phyloP scores from a whole-genome alignment of 2,113 vertebrate species.

The Bubo blakistoni region DNA sequence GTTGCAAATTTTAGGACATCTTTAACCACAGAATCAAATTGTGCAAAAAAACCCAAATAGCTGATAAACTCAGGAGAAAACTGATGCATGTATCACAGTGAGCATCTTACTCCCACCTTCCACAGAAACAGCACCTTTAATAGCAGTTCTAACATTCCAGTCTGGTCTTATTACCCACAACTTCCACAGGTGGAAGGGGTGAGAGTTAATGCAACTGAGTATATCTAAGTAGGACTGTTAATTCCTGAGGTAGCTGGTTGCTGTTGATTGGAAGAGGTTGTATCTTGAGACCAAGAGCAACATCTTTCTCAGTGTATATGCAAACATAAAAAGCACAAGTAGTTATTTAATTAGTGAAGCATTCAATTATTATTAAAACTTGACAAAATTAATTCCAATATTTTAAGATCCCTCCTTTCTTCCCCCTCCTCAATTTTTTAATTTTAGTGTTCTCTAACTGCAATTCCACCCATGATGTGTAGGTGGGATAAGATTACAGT shows the following conservation, averaged over 20 bases:
- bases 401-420: constrained; percentile 29
- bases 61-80: neutral
- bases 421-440: constrained; percentile 50
- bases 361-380: constrained; percentile 25
- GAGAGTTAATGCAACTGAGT: neutral
- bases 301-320: neutral
- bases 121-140: neutral
- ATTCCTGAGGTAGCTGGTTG: neutral
- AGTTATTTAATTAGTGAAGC: constrained; percentile 33
- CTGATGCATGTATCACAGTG: fast-evolving
- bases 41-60: neutral
- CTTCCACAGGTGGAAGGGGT: neutral
- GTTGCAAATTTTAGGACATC: neutral
- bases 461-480: constrained; percentile 44
- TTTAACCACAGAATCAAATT: neutral
- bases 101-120: neutral
- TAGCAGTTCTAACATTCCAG: neutral
- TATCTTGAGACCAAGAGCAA: neutral
- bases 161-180: neutral
- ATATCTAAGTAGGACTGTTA: neutral
- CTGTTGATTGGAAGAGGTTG: neutral
- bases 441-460: constrained; percentile 50
- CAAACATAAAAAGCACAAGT: neutral
- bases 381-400: constrained; percentile 18
- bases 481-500: constrained; percentile 42